These are phyloP conservation scores for Oeneis ivallda DNA, from an alignment of 2,888 invertebrate genomes.

Conservation along the genomic window DNA sequence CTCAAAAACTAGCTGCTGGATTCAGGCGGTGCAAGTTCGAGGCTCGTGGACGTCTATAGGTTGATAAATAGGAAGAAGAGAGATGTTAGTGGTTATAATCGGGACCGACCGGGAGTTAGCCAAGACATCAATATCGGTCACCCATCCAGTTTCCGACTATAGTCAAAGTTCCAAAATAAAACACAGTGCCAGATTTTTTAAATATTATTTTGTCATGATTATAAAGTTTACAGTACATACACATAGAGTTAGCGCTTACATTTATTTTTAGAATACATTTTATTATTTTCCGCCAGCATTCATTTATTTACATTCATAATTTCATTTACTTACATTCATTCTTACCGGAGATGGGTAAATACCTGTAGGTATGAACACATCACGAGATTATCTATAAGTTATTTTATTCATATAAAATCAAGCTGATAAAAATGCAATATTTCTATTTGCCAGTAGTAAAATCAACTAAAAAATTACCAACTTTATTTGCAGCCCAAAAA, in stretches of 20 bases:
- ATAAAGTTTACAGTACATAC: slow-evolving; percentile 19
- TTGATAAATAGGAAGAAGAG: no score
- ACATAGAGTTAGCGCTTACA: slow-evolving; percentile 21
- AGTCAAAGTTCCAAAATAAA: neutral
- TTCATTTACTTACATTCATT: slow-evolving; percentile 28
- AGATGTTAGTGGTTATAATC: no score
- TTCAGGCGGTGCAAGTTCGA: no score
- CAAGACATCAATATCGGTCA: no score
- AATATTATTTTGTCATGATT: slow-evolving; percentile 15
- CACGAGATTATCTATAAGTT: slow-evolving; percentile 15
- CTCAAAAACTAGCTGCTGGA: no score
- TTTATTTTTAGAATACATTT: slow-evolving; percentile 30
- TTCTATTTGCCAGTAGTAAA: neutral
- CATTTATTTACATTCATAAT: slow-evolving; percentile 27
- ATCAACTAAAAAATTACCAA: neutral
- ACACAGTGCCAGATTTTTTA: neutral
- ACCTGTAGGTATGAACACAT: slow-evolving; percentile 42
- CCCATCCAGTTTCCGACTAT: no score
- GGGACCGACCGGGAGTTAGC: no score
- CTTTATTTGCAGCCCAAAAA: no score
- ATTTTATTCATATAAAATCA: slow-evolving; percentile 17
- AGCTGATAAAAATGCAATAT: slow-evolving; percentile 3
- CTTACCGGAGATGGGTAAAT: slow-evolving; percentile 31
- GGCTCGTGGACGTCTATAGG: no score
- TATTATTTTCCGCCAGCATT: slow-evolving; percentile 14